These are phyloP conservation scores for Hemicordylus capensis DNA, from an alignment of 2,113 vertebrate species.

Conservation along the genomic window DNA sequence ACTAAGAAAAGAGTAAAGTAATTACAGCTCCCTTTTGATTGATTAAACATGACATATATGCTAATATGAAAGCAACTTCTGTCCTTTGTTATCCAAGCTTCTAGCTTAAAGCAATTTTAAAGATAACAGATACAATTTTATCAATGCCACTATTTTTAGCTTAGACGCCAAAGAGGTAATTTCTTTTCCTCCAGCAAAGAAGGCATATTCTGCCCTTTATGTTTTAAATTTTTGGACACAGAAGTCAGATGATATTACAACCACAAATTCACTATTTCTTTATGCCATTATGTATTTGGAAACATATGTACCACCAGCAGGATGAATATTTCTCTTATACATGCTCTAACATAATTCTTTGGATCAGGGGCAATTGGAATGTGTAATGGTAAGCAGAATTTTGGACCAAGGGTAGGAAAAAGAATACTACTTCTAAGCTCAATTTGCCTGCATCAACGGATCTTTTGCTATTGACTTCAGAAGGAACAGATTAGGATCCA, in stretches of 20 bases:
- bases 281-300: constrained; percentile 50
- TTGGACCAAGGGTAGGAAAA: neutral
- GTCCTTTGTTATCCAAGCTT: constrained; percentile 72
- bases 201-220: constrained; percentile 56
- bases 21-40: constrained; percentile 81
- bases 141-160: constrained; percentile 70
- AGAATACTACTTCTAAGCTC: constrained; percentile 65
- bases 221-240: constrained; percentile 62
- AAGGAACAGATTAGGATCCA: neutral
- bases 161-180: constrained; percentile 66
- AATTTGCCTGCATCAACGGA: neutral
- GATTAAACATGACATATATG: constrained; percentile 92
- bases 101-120: constrained; percentile 74
- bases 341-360: constrained; percentile 26
- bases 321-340: constrained; percentile 52
- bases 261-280: constrained; percentile 59
- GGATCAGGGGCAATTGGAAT: constrained; percentile 40
- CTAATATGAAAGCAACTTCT: constrained; percentile 84
- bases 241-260: constrained; percentile 66
- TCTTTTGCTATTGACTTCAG: constrained; percentile 1
- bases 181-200: constrained; percentile 57
- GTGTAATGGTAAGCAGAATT: constrained; percentile 35
- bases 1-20: constrained; percentile 80
- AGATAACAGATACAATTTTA: constrained; percentile 76
- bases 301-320: constrained; percentile 53